These are phyloP conservation scores for Cyclopterus lumpus DNA, from an alignment of 2,797 vertebrate genomes.

Conservation along the genomic window DNA sequence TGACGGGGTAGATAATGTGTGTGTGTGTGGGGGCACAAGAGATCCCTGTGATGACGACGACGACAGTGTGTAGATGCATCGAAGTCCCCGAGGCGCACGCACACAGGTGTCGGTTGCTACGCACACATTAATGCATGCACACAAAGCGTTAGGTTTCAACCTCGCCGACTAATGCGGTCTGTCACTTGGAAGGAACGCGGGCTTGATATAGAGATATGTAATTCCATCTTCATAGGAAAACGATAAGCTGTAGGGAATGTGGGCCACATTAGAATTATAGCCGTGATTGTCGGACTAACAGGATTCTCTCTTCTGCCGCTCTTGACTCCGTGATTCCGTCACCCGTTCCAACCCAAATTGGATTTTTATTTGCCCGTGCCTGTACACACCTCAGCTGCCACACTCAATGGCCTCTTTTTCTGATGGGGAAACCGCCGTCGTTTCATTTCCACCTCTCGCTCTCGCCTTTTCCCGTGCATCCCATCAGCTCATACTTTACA, in stretches of 20 bases:
- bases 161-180: conserved; percentile 42
- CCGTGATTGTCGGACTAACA: conserved; percentile 79
- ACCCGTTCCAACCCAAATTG: conserved; percentile 71
- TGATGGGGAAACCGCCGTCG: conserved; percentile 74
- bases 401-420: conserved; percentile 70
- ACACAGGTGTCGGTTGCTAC: conserved; percentile 20
- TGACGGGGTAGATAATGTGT: conserved; percentile 52
- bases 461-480: conserved; percentile 63
- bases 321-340: conserved; percentile 62
- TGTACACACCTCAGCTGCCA: conserved; percentile 77
- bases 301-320: conserved; percentile 70
- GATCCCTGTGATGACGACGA: conserved; percentile 67
- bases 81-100: conserved; percentile 23
- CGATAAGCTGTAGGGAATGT: conserved; percentile 77
- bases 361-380: conserved; percentile 75
- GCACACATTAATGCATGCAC: conserved; percentile 12
- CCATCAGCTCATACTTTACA: conserved; percentile 80
- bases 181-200: conserved; percentile 41
- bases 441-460: conserved; percentile 71
- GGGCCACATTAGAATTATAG: conserved; percentile 80
- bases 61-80: conserved; percentile 51
- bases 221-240: conserved; percentile 69
- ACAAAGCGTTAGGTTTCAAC: conserved; percentile 15
- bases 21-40: conserved; percentile 44
- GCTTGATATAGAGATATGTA: conserved; percentile 69